Conservation (phyloP, 2,888 invertebrate species). For the Odiellus spinosus region DNA sequence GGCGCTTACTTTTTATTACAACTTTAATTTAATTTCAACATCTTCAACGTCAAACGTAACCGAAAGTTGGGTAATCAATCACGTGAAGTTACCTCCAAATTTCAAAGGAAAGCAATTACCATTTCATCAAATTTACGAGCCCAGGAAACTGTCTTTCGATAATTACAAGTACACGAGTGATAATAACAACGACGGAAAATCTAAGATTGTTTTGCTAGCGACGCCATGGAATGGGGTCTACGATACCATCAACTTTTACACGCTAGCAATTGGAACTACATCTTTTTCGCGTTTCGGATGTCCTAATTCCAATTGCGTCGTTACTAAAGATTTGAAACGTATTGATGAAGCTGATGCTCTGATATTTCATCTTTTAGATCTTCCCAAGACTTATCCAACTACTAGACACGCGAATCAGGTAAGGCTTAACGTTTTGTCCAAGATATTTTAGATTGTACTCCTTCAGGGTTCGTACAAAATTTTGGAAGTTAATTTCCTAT, state of each 20-base stretch:
- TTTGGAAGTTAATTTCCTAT: too few species aligned
- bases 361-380: slow-evolving; percentile 16
- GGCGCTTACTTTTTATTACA: too few species aligned
- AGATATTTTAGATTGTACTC: too few species aligned
- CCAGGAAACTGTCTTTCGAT: slow-evolving; percentile 7
- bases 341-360: slow-evolving; percentile 14
- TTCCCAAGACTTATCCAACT: slow-evolving; percentile 7
- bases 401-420: too few species aligned
- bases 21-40: too few species aligned
- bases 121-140: slow-evolving; percentile 13
- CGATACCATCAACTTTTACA: slow-evolving; percentile 15
- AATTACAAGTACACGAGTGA: not conserved
- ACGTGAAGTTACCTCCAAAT: slow-evolving; percentile 3
- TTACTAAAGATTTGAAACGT: slow-evolving; percentile 7
- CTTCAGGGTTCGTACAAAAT: too few species aligned
- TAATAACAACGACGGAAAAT: not conserved
- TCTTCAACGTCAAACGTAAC: too few species aligned
- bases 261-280: slow-evolving; percentile 5
- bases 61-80: not conserved
- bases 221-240: slow-evolving; percentile 11
- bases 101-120: slow-evolving; percentile 9
- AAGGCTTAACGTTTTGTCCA: too few species aligned
- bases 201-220: slow-evolving; percentile 11
- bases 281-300: slow-evolving; percentile 10
- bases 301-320: slow-evolving; percentile 11